These are phyloP conservation scores for Vombatus ursinus DNA, from an alignment of 2,113 vertebrate species.

Conservation along the genomic window DNA sequence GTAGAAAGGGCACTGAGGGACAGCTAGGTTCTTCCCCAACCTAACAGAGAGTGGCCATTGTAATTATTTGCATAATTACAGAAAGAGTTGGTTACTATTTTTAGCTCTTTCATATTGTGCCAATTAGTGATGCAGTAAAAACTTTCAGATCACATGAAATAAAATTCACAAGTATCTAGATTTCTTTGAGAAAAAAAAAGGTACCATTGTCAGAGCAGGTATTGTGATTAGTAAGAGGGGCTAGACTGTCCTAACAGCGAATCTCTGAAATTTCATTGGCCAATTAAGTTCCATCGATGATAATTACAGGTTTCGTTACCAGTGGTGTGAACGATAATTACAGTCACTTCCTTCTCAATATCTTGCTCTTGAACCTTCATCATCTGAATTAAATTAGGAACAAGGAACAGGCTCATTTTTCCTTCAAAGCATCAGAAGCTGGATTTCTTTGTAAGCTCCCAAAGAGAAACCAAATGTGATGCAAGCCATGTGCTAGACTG, in stretches of 20 bases:
- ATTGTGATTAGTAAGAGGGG: slow-evolving; percentile 32
- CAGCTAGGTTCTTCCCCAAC: not conserved
- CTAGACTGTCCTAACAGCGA: not conserved
- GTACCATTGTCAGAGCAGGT: not conserved
- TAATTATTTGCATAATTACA: not conserved
- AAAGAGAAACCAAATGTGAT: slow-evolving; percentile 61
- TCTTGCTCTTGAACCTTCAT: slow-evolving; percentile 58
- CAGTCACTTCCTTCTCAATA: slow-evolving; percentile 42
- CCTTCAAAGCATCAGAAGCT: slow-evolving; percentile 67
- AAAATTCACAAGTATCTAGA: not conserved
- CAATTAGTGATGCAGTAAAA: slow-evolving; percentile 25
- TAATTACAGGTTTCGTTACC: slow-evolving; percentile 28
- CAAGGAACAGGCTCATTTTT: slow-evolving; percentile 31
- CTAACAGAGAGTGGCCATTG: not conserved
- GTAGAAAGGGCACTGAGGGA: not conserved
- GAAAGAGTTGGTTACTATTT: not conserved
- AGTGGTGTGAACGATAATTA: not conserved
- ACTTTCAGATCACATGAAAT: not conserved
- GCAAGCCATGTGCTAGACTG: slow-evolving; percentile 47
- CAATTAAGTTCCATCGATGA: slow-evolving; percentile 45
- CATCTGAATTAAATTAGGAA: slow-evolving; percentile 57
- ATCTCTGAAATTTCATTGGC: slow-evolving; percentile 36
- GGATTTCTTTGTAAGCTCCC: slow-evolving; percentile 45
- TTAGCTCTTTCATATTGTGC: not conserved
- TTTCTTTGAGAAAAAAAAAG: not conserved